These are phyloP conservation scores for Cotesia vestalis DNA, from an alignment of 1,140 invertebrate genomes.

Conservation along the genomic window DNA sequence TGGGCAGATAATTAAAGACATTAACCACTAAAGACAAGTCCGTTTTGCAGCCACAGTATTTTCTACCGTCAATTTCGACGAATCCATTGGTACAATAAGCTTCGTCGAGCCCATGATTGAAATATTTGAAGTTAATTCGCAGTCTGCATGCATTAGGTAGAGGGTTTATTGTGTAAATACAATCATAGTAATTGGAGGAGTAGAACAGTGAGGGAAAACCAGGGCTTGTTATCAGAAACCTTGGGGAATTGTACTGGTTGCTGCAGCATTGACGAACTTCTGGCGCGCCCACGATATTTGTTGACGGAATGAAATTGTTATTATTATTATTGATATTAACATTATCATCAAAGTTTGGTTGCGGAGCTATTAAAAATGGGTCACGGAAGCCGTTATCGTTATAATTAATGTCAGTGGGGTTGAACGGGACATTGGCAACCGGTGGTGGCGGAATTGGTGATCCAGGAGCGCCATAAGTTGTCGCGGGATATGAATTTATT, in stretches of 20 bases:
- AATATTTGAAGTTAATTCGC: slow-evolving; percentile 68
- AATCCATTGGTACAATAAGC: slow-evolving; percentile 63
- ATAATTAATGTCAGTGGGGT: no score
- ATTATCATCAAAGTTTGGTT: slow-evolving; percentile 1
- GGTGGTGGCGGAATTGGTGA: not conserved
- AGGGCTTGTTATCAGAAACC: slow-evolving; percentile 68
- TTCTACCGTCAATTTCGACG: slow-evolving; percentile 67
- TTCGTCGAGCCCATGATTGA: slow-evolving; percentile 64
- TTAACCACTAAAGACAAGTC: slow-evolving; percentile 58
- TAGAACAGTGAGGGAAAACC: slow-evolving; percentile 62
- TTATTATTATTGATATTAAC: slow-evolving; percentile 19
- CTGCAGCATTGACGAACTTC: slow-evolving; percentile 56
- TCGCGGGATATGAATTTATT: slow-evolving; percentile 27
- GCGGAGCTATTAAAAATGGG: no score
- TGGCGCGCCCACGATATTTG: slow-evolving; percentile 14
- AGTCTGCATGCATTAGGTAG: slow-evolving; percentile 63
- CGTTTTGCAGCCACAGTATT: slow-evolving; percentile 68
- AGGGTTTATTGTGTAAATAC: slow-evolving; percentile 65
- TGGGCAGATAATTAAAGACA: slow-evolving; percentile 40
- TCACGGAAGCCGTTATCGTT: no score
- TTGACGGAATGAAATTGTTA: slow-evolving; percentile 18
- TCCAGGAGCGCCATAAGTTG: slow-evolving; percentile 37
- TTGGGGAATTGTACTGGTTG: slow-evolving; percentile 58
- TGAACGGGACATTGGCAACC: no score
- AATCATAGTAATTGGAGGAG: slow-evolving; percentile 49